Conservation (phyloP, 2,113 vertebrate species). For the Chaetura pelagica region DNA sequence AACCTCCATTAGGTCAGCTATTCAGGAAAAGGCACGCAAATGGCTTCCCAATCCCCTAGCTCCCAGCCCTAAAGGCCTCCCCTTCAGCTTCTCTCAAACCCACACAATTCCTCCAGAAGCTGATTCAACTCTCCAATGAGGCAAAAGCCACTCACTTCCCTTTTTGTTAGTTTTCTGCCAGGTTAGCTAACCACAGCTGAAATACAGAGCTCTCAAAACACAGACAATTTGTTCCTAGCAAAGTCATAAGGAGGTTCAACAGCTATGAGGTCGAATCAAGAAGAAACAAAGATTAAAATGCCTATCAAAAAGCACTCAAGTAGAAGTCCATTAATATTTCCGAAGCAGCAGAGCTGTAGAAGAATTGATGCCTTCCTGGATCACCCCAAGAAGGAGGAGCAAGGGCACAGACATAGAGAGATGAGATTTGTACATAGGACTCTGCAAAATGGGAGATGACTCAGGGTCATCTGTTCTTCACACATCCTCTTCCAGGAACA, state of each 20-base stretch:
- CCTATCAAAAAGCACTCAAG: background rate
- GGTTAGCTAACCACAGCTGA: background rate
- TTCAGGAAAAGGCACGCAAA: background rate
- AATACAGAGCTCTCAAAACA: background rate
- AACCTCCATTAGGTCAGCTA: background rate
- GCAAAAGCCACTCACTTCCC: background rate
- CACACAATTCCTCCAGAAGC: accelerated
- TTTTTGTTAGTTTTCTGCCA: background rate
- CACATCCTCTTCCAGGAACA: background rate
- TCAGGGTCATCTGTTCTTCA: background rate
- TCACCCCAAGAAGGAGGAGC: background rate
- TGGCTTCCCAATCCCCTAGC: accelerated
- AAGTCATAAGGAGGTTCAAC: background rate
- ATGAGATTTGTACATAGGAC: accelerated
- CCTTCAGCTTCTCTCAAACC: background rate
- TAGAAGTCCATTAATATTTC: background rate
- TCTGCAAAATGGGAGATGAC: background rate
- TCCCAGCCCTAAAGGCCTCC: background rate
- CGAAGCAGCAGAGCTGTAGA: background rate
- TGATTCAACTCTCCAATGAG: background rate
- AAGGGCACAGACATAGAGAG: accelerated
- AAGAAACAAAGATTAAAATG: background rate
- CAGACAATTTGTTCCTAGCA: background rate
- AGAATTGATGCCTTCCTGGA: background rate
- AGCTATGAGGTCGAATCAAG: background rate